These are phyloP conservation scores for Heliconius sara DNA, from an alignment of 2,888 invertebrate species.

Conservation along the genomic window DNA sequence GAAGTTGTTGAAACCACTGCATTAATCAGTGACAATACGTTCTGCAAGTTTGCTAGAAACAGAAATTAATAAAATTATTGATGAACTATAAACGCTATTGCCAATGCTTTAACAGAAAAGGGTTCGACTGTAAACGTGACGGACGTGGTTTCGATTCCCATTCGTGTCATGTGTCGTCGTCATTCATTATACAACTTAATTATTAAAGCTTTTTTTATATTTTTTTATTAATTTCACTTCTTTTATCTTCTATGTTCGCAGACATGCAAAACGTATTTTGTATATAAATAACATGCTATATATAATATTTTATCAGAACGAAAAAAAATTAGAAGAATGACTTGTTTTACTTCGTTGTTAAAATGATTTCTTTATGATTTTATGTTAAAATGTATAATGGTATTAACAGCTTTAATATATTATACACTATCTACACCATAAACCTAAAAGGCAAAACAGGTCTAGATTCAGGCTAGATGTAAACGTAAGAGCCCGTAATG, in stretches of 20 bases:
- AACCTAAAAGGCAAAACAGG: constrained; percentile 49
- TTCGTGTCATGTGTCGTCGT: too few relatives aligned
- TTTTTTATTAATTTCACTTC: background rate
- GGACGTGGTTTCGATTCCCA: too few relatives aligned
- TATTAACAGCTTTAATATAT: constrained; percentile 52
- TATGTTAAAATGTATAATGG: background rate
- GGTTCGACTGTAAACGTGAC: too few relatives aligned
- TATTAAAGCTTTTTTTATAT: background rate
- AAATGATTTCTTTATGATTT: background rate
- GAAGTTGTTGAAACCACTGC: constrained; percentile 54
- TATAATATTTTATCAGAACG: too few relatives aligned
- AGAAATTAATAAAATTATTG: too few relatives aligned
- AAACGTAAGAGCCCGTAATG: constrained; percentile 47
- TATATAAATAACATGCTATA: too few relatives aligned
- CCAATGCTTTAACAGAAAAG: too few relatives aligned
- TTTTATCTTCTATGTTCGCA: too few relatives aligned
- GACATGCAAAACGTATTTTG: too few relatives aligned
- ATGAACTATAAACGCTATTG: too few relatives aligned
- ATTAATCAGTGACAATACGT: background rate
- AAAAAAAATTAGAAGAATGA: too few relatives aligned
- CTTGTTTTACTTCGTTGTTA: background rate
- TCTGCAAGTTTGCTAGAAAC: background rate
- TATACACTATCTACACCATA: constrained; percentile 9
- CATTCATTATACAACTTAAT: too few relatives aligned
- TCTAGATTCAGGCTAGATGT: constrained; percentile 48